Evolutionary conservation across 2,113 vertebrate genomes (phyloP).

Genomic region (Hymenochirus boettgeri): DNA sequence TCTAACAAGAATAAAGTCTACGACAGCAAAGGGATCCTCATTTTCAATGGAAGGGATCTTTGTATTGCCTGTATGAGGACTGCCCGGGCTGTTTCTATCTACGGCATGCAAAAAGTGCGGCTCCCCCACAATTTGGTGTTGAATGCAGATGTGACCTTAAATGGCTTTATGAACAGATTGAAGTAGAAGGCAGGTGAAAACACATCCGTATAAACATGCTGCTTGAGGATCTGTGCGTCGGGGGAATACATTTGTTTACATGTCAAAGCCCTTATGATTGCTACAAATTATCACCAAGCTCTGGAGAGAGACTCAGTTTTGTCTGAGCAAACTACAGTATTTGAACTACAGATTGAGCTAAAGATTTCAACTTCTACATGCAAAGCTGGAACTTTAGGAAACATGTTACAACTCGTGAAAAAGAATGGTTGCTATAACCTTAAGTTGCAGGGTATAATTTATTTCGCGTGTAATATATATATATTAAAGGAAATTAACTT

Average conservation of each 20-base stretch:
- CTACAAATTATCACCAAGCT: too few species aligned
- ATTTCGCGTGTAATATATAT: too few species aligned
- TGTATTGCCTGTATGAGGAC: constrained; percentile 90
- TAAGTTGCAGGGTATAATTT: too few species aligned
- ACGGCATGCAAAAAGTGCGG: constrained; percentile 81
- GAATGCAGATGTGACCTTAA: constrained; percentile 95
- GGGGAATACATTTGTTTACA: not conserved
- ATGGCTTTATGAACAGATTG: constrained; percentile 96
- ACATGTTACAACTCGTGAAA: too few species aligned
- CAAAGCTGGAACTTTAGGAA: too few species aligned
- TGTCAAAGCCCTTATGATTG: not conserved
- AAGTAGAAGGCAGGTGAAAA: constrained; percentile 93
- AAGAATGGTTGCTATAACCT: too few species aligned
- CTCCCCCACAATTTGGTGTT: constrained; percentile 86
- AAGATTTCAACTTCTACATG: too few species aligned
- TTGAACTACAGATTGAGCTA: too few species aligned
- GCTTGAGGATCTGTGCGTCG: constrained; percentile 47
- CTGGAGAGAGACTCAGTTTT: too few species aligned
- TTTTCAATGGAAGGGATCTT: constrained; percentile 84
- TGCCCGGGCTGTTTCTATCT: constrained; percentile 95
- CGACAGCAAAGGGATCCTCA: constrained; percentile 81
- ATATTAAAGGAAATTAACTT: too few species aligned
- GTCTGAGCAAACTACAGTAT: too few species aligned
- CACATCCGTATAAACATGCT: constrained; percentile 85
- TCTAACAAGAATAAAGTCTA: constrained; percentile 88